Base-by-base conservation (phyloP, 53 echinoderm and acorn worm species). In the Antedon mediterranea region DNA sequence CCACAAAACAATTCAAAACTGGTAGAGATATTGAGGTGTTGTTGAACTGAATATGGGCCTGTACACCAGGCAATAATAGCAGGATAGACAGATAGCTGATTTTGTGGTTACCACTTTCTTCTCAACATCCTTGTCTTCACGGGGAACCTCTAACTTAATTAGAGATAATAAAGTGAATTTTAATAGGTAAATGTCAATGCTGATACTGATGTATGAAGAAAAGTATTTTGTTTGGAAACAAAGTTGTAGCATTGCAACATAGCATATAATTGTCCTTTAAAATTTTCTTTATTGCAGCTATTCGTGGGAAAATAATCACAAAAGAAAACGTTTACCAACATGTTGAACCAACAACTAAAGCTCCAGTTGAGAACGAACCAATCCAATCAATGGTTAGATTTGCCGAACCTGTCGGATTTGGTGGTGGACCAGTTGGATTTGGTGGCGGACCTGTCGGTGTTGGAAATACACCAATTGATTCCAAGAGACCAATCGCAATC, bases 301-400 rank as follows among this genome's bases (percentile, higher is more conserved):
- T 93, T 74, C 82, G 85, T 73, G 93, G 85, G 3, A 87, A 84
- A 30, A 74, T 93, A 2, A 78, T 82, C 30, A 81, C 76, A 29
- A 93, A 84, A 42, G 73, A 85, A 77, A 43, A 83, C 34, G 85
- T 93, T 31, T 93, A 90, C 72, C 87, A 79, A 57, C 57, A 57
- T 18, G 11, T 37, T 37, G 37, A 37, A 37, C 11, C 37, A 11
- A 57, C 57, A 18, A 57, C 57, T 15, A 18, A 15, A 2, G 57
- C 57, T 11, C 57, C 57, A 23, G 23, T 23, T 2, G 37, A 37
- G 4, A 11, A 11, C 37, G 37, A 18, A 57, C 18, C 57, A 57
- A 18, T 41, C 41, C 41, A 5, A 41, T 41, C 41, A 7, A 13
- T 11, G 14, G 57, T 57, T 2, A 57, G 23, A 8, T 57, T 11